These are phyloP conservation scores for Phoxinus phoxinus DNA, from an alignment of 2,113 vertebrate species.

Conservation along the genomic window DNA sequence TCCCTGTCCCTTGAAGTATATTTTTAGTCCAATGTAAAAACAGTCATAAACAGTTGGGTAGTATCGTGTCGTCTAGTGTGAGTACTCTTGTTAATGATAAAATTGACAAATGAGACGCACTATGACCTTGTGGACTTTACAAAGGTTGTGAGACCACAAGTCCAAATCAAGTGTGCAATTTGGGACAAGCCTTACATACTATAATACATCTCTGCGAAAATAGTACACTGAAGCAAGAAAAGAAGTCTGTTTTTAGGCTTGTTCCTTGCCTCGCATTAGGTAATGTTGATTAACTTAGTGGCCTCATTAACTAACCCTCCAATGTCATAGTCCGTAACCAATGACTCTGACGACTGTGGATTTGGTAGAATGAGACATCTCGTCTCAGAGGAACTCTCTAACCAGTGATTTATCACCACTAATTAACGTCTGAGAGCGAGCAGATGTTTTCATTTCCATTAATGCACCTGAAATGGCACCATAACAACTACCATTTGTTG, in stretches of 20 bases:
- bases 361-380: slow-evolving; percentile 10
- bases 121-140: neutral
- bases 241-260: neutral
- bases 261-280: neutral
- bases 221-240: neutral
- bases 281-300: slow-evolving; percentile 1
- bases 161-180: neutral
- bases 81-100: neutral
- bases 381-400: slow-evolving; percentile 14
- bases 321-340: neutral
- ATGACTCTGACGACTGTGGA: neutral
- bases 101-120: neutral
- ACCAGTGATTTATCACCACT: slow-evolving; percentile 40
- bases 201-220: neutral
- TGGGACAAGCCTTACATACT: neutral
- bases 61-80: neutral
- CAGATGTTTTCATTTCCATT: slow-evolving; percentile 48
- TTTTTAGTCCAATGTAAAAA: no score
- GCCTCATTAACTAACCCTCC: neutral
- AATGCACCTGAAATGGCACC: slow-evolving; percentile 28
- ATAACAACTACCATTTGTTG: neutral
- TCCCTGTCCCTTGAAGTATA: no score
- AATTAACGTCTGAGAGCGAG: slow-evolving; percentile 43
- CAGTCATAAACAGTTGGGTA: no score
- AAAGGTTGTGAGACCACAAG: neutral